Evolutionary conservation across 2,797 vertebrate species (phyloP).

Genomic region (Mastacembelus armatus): DNA sequence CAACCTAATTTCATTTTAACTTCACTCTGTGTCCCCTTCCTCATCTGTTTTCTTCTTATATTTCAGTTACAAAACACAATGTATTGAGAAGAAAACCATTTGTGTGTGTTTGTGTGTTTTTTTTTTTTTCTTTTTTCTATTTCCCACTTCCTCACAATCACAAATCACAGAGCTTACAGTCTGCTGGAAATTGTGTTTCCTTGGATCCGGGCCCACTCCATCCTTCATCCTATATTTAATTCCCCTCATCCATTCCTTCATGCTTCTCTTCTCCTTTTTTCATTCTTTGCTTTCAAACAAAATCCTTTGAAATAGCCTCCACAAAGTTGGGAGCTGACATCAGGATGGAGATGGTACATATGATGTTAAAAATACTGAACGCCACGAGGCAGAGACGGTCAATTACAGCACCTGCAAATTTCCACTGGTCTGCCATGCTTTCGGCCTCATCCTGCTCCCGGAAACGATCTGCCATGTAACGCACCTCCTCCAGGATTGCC

Average conservation of each 20-base stretch:
- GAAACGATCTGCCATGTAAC: constrained; percentile 85
- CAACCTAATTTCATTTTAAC: constrained; percentile 50
- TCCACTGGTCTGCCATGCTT: constrained; percentile 84
- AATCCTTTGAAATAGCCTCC: constrained; percentile 88
- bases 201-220: constrained; percentile 59
- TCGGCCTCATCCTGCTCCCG: constrained; percentile 83
- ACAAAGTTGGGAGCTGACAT: constrained; percentile 90
- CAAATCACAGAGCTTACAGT: constrained; percentile 60
- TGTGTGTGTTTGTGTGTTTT: no score
- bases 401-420: constrained; percentile 87
- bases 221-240: constrained; percentile 64
- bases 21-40: constrained; percentile 30
- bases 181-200: constrained; percentile 62
- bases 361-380: constrained; percentile 88
- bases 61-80: constrained; percentile 64
- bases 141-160: constrained; percentile 55
- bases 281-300: constrained; percentile 76
- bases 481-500: constrained; percentile 87
- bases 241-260: constrained; percentile 36
- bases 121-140: constrained; percentile 44
- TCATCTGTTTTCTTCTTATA: constrained; percentile 52
- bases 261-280: constrained; percentile 18
- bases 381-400: constrained; percentile 88
- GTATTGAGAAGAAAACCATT: constrained; percentile 70
- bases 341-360: constrained; percentile 90